A percentile compares a stretch with the other conserved stretches of the same genome.
Conservation (phyloP, 2,888 invertebrate genomes). For the Caenorhabditis uteleia region DNA sequence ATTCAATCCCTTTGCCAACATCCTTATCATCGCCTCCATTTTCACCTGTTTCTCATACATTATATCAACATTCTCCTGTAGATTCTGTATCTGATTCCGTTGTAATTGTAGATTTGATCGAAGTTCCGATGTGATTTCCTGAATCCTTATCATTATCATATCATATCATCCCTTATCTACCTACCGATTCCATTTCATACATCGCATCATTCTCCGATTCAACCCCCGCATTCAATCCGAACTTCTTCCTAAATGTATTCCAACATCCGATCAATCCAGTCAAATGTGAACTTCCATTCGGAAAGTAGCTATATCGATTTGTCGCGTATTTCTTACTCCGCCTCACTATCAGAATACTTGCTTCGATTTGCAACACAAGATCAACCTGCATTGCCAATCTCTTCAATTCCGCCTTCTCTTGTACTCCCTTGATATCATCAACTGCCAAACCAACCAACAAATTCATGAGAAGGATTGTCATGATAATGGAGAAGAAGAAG, state of each 20-base stretch:
- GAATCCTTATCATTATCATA: constrained; percentile 8
- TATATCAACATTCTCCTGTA: constrained; percentile 47
- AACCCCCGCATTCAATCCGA: constrained; percentile 20
- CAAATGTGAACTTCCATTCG: constrained; percentile 18
- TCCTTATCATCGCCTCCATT: constrained; percentile 27
- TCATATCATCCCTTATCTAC: background rate
- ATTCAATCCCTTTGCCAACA: constrained; percentile 21
- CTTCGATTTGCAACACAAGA: constrained; percentile 49
- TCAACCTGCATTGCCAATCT: constrained; percentile 67
- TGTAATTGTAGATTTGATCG: constrained; percentile 29
- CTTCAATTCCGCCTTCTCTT: constrained; percentile 73
- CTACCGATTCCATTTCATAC: constrained; percentile 22
- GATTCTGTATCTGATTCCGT: constrained; percentile 20
- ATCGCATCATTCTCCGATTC: constrained; percentile 7
- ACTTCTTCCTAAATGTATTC: constrained; percentile 25
- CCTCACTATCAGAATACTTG: constrained; percentile 34
- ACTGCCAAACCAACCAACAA: constrained; percentile 73
- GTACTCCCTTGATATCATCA: constrained; percentile 74
- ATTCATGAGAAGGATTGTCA: constrained; percentile 71
- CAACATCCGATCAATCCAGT: constrained; percentile 17
- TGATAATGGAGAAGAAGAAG: constrained; percentile 68
- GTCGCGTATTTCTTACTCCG: constrained; percentile 22
- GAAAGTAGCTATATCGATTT: constrained; percentile 14
- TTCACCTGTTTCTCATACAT: constrained; percentile 48
- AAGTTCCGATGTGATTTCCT: constrained; percentile 38